Evolutionary conservation across 2,797 vertebrate genomes (phyloP).

Genomic region (Mormyrus hasselquistii): DNA sequence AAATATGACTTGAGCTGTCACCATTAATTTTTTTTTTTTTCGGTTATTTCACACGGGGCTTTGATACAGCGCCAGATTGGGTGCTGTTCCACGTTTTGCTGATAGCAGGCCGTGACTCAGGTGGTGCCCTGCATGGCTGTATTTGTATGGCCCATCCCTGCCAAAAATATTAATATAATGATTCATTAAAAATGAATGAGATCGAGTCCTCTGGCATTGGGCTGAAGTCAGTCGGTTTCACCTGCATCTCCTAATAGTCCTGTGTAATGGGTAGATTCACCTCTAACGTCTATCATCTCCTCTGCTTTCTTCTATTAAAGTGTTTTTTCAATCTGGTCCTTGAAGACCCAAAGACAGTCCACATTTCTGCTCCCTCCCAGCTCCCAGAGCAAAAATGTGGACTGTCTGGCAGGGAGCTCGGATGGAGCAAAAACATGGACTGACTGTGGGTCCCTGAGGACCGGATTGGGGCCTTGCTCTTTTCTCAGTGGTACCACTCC

Average conservation of each 20-base stretch:
- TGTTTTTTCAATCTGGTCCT: background rate
- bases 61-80: constrained; percentile 24
- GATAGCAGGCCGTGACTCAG: background rate
- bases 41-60: constrained; percentile 38
- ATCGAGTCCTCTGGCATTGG: background rate
- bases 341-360: background rate
- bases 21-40: constrained; percentile 37
- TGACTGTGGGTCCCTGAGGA: background rate
- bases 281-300: background rate
- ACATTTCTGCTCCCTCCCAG: background rate
- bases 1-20: constrained; percentile 48
- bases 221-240: background rate
- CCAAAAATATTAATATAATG: background rate
- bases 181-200: constrained; percentile 5
- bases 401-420: background rate
- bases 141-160: background rate
- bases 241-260: background rate
- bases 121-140: background rate
- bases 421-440: background rate
- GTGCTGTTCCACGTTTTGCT: background rate
- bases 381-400: background rate
- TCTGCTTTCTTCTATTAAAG: background rate
- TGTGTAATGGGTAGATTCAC: background rate
- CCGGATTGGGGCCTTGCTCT: background rate
- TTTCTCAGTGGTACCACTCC: background rate